Evolutionary conservation across 1,140 invertebrate genomes (phyloP).

Genomic region (Arion vulgaris): DNA sequence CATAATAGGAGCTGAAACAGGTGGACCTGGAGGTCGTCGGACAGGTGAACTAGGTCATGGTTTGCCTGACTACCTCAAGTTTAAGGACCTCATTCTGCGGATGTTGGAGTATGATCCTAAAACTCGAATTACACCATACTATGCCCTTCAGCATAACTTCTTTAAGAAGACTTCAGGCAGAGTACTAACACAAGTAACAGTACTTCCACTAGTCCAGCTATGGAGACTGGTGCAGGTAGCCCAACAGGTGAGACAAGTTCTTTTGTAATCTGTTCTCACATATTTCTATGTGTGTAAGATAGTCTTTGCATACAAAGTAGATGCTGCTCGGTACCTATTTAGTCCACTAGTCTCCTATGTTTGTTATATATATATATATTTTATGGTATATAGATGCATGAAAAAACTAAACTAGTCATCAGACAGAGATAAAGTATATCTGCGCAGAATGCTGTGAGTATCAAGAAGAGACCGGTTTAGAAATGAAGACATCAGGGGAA

Average conservation of each 20-base stretch:
- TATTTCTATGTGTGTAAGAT: no score
- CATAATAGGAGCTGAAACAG: conserved; percentile 84
- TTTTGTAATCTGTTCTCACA: no score
- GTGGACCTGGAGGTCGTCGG: conserved; percentile 90
- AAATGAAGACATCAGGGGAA: no score
- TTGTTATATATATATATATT: no score
- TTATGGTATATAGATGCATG: no score
- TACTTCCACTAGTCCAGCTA: conserved; percentile 80
- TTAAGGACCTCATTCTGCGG: conserved; percentile 97
- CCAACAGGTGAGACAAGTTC: conserved; percentile 60
- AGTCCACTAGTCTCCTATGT: no score
- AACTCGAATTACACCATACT: conserved; percentile 95
- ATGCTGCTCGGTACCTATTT: no score
- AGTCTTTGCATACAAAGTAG: no score
- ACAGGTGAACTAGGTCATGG: conserved; percentile 95
- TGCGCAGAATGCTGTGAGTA: no score
- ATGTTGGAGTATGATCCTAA: conserved; percentile 97
- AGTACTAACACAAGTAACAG: conserved; percentile 86
- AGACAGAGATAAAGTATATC: no score
- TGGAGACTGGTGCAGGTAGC: conserved; percentile 72
- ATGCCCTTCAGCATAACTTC: conserved; percentile 82
- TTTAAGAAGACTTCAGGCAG: conserved; percentile 89
- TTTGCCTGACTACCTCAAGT: conserved; percentile 97
- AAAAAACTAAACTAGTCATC: no score
- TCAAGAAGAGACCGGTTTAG: no score